Base-by-base conservation (phyloP, 2,797 vertebrate genomes). In the Rhodeus uyekii region DNA sequence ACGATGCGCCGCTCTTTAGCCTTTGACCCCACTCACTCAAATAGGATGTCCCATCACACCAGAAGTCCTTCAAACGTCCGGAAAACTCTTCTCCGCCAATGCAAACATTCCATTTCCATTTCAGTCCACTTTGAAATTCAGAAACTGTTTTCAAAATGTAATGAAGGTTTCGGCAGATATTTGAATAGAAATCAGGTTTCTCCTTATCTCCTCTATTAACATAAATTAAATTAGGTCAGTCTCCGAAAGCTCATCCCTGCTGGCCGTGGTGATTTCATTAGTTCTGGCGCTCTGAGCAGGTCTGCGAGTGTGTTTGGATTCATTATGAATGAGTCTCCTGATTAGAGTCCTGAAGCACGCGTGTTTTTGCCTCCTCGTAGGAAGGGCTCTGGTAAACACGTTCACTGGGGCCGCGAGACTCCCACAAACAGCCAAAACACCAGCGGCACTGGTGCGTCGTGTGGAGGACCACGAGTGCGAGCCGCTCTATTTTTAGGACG, bases 401-500 rank as follows among this genome's bases (percentile, higher is more conserved):
- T 44, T 44, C 1, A 3, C 48, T 14, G 34, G 12, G 8, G 4
- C 50, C 19, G 34, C 3, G 8, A 36, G 60, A 50, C 44, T 65
- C 44, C 1, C 19, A 55, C 13, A 4, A n/a, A 68, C 64, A 55
- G 76, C 63, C 46, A 27, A 24, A 65, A 65, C 44, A 36, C 29
- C 76, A 19, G 61, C 76, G n/a, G 46, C 32, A 22, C 76, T 38
- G 27, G 5, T 32, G 16, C 24, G 6, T 38, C 4, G 0, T 24
- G 29, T 3, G 46, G 19, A 53, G 3, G 4, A 36, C 29, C 29
- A 34, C 19, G 19, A 78, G 18, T 46, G 58, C 29, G 18, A 63
- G 44, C 3, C 8, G 16, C 9, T n/a, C 83, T 85, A 75, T 85
- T 85, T 80, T 82, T 80, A 83, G 83, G 22, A 34, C 14, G 48